Evolutionary conservation across 2,797 vertebrate species (phyloP), one percentile per base, ranked within the genome.

Genomic region (Rousettus madagascariensis): DNA sequence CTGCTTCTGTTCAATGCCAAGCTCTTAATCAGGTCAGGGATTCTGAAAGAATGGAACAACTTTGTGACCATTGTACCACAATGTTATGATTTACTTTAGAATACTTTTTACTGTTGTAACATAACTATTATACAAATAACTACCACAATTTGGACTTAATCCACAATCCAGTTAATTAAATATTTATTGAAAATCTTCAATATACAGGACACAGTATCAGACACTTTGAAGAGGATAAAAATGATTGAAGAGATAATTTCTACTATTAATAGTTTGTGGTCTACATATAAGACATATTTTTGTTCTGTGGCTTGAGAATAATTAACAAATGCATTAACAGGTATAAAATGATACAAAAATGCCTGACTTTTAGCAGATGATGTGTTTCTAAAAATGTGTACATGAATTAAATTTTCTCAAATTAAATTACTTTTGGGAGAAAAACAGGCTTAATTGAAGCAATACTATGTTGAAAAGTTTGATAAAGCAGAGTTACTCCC

Each of bases 361-460:
- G 12, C 51, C 53, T 82, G 33, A 89, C 33, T 84, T 86, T 79
- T 6, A 75, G 17, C 36, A 92, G 66, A 94, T 22, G 36, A 92
- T 75, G 6, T 83, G 5, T 93, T 97, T 33, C 22, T 93, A 43
- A 93, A 96, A 90, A 74, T 84, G 33, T 82, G 82, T 49, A 57
- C 15, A 61, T 83, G 78, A 94, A 77, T 95, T 84, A 95, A 90
- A 83, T 85, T 84, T 94, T 84, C 38, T 90, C 36, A 84, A 96
- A 91, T 80, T 78, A 85, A 94, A 86, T 94, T 83, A 61, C 26
- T 86, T 77, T 96, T 75, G 86, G 28, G 38, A 72, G 26, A 83
- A 75, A 79, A 72, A 8, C 4, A 22, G 46, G 55, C 16, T 79
- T 91, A 49, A 89, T 86, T 66, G 26, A 88, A 88, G 3, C 11